Evolutionary conservation across 2,888 invertebrate genomes (phyloP), one percentile per base, ranked within the genome.

Genomic region (Folsomia candida): DNA sequence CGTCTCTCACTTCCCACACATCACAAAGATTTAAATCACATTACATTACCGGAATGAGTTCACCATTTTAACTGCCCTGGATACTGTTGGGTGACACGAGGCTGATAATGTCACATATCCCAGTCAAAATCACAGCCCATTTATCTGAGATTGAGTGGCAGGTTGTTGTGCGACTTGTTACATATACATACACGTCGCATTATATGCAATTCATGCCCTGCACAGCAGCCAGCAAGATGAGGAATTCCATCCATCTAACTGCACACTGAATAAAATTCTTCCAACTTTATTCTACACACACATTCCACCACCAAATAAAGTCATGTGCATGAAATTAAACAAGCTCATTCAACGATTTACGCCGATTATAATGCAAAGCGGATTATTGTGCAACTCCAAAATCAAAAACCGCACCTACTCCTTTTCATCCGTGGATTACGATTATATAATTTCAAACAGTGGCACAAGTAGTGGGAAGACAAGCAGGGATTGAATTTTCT

Each of bases 251-350:
- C 37, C 37, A 37, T 4, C 37, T 37, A 37, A 37, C 37, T 14
- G 14, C 22, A 20, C 11, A 54, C 54, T 54, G 20, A 54, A 54
- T 14, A 4, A 22, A 54, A 54, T 54, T 54, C 54, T 20, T 54
- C 18, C 6, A 54, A 22, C 11, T 54, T 54, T 54, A 54, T 59
- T 59, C 11, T 59, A n/a, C 26, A 26, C 62, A 62, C 26, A 26
- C 62, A 62, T 62, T 62, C 62, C 62, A 29, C 29, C 29, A 37
- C 62, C 62, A 62, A 29, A 62, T 62, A 29, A 62, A 62, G 62
- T 20, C 28, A 62, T 54, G 54, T 54, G 37, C 37, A 37, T 14
- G 11, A 54, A 22, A 20, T 54, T 54, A 54, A 54, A 54, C 54
- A 54, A 54, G 54, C 54, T 54, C 22, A 54, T 54, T 54, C 54